phyloP scores from a whole-genome alignment of 2,888 invertebrate species.

The Amphipyra tragopoginis region DNA sequence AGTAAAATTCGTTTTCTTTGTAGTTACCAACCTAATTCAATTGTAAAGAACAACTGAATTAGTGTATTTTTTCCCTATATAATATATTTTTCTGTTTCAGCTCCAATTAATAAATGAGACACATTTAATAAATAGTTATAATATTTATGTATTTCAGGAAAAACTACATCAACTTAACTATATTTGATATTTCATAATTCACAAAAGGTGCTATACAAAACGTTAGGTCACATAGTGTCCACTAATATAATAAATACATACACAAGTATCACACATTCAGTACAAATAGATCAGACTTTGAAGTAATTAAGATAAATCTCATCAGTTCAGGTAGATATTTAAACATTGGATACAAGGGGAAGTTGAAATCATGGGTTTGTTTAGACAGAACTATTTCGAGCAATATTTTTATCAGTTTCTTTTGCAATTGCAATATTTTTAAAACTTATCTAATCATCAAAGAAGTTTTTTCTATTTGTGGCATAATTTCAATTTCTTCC shows the following conservation, averaged over 20 bases:
- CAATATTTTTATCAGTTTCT: background rate
- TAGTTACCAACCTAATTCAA: too few relatives aligned
- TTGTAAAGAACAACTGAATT: too few relatives aligned
- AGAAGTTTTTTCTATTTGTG: too few relatives aligned
- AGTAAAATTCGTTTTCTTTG: too few relatives aligned
- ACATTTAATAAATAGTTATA: conserved; percentile 4
- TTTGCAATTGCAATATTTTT: too few relatives aligned
- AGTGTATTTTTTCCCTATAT: too few relatives aligned
- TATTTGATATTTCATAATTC: conserved; percentile 36
- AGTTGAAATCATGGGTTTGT: conserved; percentile 13
- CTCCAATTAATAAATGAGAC: conserved; percentile 4
- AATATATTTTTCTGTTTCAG: background rate
- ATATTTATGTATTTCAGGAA: conserved; percentile 52
- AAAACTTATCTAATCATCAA: too few relatives aligned
- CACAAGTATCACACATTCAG: conserved; percentile 61
- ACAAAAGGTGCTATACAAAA: conserved; percentile 63
- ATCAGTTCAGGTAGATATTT: conserved; percentile 29
- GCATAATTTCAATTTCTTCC: conserved; percentile 28
- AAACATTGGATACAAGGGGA: conserved; percentile 5
- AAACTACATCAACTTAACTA: conserved; percentile 42
- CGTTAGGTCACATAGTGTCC: conserved; percentile 46
- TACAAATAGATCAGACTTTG: conserved; percentile 59
- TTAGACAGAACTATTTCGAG: background rate
- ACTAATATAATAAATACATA: conserved; percentile 53
- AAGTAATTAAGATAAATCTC: conserved; percentile 49